These are phyloP conservation scores for Arctia plantaginis DNA, from an alignment of 2,888 invertebrate genomes.

Conservation along the genomic window DNA sequence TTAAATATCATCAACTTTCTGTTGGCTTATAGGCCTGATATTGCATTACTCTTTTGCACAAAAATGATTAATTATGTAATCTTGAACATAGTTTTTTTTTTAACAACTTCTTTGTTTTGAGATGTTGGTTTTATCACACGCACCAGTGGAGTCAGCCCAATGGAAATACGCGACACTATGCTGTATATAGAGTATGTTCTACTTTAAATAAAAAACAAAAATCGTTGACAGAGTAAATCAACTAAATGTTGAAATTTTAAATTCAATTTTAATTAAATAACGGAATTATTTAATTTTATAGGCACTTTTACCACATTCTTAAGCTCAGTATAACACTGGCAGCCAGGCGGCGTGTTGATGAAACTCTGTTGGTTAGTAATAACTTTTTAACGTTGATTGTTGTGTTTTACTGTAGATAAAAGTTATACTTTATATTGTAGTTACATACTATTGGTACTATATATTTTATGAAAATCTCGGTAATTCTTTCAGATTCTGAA, in stretches of 20 bases:
- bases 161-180: too few relatives aligned
- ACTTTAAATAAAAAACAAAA: not conserved
- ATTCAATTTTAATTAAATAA: not conserved
- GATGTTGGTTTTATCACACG: too few relatives aligned
- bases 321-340: not conserved
- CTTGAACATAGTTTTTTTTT: too few relatives aligned
- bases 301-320: not conserved
- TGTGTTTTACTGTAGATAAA: constrained; percentile 6
- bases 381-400: constrained; percentile 10
- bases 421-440: not conserved
- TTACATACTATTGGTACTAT: not conserved
- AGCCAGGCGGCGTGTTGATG: not conserved
- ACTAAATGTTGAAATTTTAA: not conserved
- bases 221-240: not conserved
- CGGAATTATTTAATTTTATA: not conserved
- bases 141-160: too few relatives aligned
- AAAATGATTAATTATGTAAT: too few relatives aligned
- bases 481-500: too few relatives aligned
- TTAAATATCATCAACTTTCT: too few relatives aligned
- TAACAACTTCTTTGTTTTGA: too few relatives aligned
- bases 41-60: too few relatives aligned
- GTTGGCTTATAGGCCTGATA: too few relatives aligned
- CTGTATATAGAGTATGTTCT: too few relatives aligned
- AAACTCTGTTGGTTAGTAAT: not conserved
- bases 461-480: not conserved